Percentiles rank a stretch among this genome's conserved stretches.
These are phyloP conservation scores for Drosophila carrolli DNA, from an alignment of 1,140 invertebrate genomes.

Conservation along the genomic window DNA sequence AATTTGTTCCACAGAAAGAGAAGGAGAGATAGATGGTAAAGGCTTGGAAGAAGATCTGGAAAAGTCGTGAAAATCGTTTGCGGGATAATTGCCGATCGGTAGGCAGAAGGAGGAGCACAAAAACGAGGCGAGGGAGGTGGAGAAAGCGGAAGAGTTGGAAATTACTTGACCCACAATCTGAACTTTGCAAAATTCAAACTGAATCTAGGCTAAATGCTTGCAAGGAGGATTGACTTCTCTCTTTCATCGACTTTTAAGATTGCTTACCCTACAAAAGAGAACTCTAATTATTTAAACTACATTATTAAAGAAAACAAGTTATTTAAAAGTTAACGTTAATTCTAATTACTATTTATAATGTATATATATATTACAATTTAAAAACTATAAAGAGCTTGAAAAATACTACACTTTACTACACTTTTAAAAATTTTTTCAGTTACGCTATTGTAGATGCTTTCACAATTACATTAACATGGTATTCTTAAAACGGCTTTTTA, in stretches of 20 bases:
- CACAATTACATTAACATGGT: no score
- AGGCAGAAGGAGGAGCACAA: slow-evolving; percentile 32
- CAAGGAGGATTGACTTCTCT: slow-evolving; percentile 48
- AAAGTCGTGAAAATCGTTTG: slow-evolving; percentile 73
- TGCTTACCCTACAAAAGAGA: background rate
- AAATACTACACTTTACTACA: no score
- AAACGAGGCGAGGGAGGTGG: background rate
- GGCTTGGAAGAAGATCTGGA: slow-evolving; percentile 22
- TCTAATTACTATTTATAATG: no score
- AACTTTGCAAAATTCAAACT: slow-evolving; percentile 51
- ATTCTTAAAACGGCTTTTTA: no score
- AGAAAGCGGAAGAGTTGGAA: slow-evolving; percentile 51
- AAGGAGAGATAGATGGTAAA: background rate
- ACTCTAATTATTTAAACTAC: slow-evolving; percentile 24
- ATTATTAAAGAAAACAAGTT: background rate
- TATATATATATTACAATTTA: no score
- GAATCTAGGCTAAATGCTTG: slow-evolving; percentile 69
- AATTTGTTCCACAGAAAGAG: slow-evolving; percentile 64
- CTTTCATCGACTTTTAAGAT: slow-evolving; percentile 25
- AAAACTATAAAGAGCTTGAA: no score
- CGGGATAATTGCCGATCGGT: slow-evolving; percentile 69
- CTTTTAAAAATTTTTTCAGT: no score
- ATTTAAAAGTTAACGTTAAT: no score
- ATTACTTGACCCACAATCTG: slow-evolving; percentile 78
- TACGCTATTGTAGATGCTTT: no score